Evolutionary conservation across 2,113 vertebrate genomes (phyloP), one percentile per base, ranked within the genome.

Genomic region (Myrmecophaga tridactyla): DNA sequence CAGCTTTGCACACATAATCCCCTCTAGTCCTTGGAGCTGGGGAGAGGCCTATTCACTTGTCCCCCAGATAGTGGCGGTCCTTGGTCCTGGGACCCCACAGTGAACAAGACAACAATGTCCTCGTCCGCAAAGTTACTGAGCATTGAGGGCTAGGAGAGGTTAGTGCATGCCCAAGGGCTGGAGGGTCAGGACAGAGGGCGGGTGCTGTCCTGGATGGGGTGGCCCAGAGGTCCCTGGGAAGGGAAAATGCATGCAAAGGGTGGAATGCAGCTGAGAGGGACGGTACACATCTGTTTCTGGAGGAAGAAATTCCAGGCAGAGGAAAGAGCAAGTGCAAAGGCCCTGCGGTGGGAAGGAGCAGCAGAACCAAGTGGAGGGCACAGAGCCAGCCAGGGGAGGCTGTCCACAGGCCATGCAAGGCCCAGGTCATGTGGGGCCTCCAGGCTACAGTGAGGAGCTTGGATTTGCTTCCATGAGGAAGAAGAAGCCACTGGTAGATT

Each of bases 391-490:
- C 58, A 76, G 48, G 31, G 31, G 6, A 73, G 29, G 48, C 58
- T 46, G 39, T 31, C 36, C 21, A 77, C 62, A 23, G 23, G 69
- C 17, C 11, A 21, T 15, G 3, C 7, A 8, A 29, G 58, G 20
- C 51, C 39, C 27, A 29, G 51, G 53, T 34, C 34, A 7, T 0
- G 9, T 0, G 1, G 60, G 43, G 15, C 70, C 34, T 67, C 36
- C 36, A 14, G 29, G 27, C 70, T 36, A 18, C 0, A 0, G 60
- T 3, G n/a, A 15, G 48, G 39, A 27, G 14, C 46, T 1, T 27
- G 39, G 51, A 27, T 51, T 39, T 60, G 20, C 27, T 58, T 51
- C 58, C 29, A 31, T 13, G 41, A 23, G 51, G 34, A 48, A 78
- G 77, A 10, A 46, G 88, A 34, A 9, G 12, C 53, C 23, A 11